Evolutionary conservation across 30 jellyfish, hydroid and myxozoan species (phyloP).

Genomic region (Aurelia coerulea): DNA sequence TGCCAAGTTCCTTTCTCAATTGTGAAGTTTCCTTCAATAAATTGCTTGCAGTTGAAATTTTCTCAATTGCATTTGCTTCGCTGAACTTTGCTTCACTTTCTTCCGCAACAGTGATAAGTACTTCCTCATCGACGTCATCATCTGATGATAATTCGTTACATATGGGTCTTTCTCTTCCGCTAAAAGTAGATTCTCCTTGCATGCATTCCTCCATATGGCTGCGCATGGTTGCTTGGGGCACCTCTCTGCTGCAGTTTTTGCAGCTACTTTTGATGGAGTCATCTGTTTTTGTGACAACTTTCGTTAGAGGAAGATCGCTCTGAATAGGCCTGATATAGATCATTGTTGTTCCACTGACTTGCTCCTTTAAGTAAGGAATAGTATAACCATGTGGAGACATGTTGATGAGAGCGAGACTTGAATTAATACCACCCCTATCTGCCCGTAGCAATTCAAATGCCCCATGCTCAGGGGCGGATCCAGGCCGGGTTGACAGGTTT

Average conservation of each 20-base stretch:
- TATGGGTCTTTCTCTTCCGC: neutral
- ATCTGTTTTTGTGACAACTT: slow-evolving; percentile 6
- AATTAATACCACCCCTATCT: slow-evolving; percentile 24
- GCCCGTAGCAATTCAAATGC: slow-evolving; percentile 24
- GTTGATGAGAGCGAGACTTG: slow-evolving; percentile 5
- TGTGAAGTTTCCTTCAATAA: neutral
- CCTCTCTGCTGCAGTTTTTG: slow-evolving; percentile 22
- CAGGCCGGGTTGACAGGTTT: too few relatives aligned
- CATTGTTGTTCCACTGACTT: slow-evolving; percentile 27
- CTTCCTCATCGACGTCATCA: slow-evolving; percentile 1
- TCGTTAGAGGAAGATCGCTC: neutral
- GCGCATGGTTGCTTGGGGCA: slow-evolving; percentile 13
- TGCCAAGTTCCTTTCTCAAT: too few relatives aligned
- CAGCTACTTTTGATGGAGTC: slow-evolving; percentile 33
- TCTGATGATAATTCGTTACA: slow-evolving; percentile 3
- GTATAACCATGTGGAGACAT: slow-evolving; percentile 45
- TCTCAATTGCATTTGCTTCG: neutral
- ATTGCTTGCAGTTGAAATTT: neutral
- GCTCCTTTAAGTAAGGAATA: slow-evolving; percentile 20
- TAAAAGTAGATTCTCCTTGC: neutral
- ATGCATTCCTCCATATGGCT: slow-evolving; percentile 19
- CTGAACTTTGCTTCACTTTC: neutral
- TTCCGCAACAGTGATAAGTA: too few relatives aligned
- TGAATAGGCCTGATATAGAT: slow-evolving; percentile 33
- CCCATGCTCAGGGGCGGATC: too few relatives aligned